Percentiles rank a stretch among this genome's conserved stretches.
Conservation (phyloP, 2,797 vertebrate species). For the Sarcoramphus papa region DNA sequence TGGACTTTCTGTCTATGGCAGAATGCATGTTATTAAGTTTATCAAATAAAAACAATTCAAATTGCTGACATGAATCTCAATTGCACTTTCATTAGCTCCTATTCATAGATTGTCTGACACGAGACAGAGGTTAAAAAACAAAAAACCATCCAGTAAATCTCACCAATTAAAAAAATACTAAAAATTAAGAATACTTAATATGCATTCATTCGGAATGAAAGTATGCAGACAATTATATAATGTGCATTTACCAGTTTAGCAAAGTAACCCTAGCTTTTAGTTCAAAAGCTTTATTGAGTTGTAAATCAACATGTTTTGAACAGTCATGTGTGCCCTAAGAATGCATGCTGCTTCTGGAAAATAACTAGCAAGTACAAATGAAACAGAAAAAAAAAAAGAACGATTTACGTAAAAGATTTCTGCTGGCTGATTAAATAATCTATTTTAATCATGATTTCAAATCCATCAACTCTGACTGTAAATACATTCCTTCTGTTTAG, state of each 20-base stretch:
- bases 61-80: not conserved
- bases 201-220: not conserved
- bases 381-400: not conserved
- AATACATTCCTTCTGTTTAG: not conserved
- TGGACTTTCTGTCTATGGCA: not conserved
- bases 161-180: not conserved
- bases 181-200: not conserved
- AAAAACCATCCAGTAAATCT: not conserved
- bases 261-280: not conserved
- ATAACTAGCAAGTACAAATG: not conserved
- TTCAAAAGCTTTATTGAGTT: not conserved
- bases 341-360: not conserved
- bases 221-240: not conserved
- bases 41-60: not conserved
- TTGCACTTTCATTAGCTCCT: not conserved
- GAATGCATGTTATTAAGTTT: not conserved
- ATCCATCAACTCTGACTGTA: not conserved
- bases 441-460: not conserved
- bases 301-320: not conserved
- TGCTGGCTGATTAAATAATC: conserved; percentile 18
- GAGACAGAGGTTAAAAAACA: not conserved
- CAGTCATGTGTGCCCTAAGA: not conserved
- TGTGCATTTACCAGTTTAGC: not conserved
- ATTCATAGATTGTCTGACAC: not conserved
- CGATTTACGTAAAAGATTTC: not conserved